Percentiles rank a stretch among this genome's conserved stretches.
phyloP scores from a whole-genome alignment of 2,113 vertebrate genomes.

The Ictalurus furcatus region DNA sequence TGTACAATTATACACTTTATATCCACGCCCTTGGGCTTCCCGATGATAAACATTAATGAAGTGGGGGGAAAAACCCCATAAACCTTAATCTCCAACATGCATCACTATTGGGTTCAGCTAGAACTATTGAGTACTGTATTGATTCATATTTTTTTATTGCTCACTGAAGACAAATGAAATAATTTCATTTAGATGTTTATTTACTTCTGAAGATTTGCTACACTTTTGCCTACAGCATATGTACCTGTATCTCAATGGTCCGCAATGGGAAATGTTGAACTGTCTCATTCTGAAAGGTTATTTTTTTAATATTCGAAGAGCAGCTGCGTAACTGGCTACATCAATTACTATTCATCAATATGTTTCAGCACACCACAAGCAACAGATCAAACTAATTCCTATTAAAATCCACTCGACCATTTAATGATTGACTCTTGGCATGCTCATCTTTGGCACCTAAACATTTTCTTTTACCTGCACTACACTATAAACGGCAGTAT shows the following conservation, averaged over 20 bases:
- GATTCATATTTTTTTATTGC: slow-evolving; percentile 50
- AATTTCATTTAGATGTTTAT: slow-evolving; percentile 46
- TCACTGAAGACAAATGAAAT: slow-evolving; percentile 50
- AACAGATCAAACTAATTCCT: not conserved
- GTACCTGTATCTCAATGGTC: not conserved
- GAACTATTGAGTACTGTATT: slow-evolving; percentile 30
- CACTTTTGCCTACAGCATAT: not conserved
- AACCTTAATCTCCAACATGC: slow-evolving; percentile 9
- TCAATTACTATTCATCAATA: not conserved
- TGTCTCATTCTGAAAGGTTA: not conserved
- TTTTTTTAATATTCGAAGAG: not conserved
- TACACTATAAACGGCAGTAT: not conserved
- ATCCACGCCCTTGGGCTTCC: slow-evolving; percentile 11
- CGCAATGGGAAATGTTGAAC: not conserved
- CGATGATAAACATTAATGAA: slow-evolving; percentile 12
- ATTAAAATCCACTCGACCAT: not conserved
- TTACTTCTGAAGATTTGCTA: slow-evolving; percentile 30
- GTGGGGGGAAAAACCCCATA: not conserved
- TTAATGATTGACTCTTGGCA: not conserved
- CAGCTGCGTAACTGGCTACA: not conserved
- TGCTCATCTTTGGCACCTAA: not conserved
- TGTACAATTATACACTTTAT: slow-evolving; percentile 11
- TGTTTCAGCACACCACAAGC: not conserved
- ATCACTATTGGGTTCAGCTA: slow-evolving; percentile 24
- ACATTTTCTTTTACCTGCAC: not conserved